Evolutionary conservation across 2,113 vertebrate species (phyloP).

Genomic region (Crocuta crocuta): DNA sequence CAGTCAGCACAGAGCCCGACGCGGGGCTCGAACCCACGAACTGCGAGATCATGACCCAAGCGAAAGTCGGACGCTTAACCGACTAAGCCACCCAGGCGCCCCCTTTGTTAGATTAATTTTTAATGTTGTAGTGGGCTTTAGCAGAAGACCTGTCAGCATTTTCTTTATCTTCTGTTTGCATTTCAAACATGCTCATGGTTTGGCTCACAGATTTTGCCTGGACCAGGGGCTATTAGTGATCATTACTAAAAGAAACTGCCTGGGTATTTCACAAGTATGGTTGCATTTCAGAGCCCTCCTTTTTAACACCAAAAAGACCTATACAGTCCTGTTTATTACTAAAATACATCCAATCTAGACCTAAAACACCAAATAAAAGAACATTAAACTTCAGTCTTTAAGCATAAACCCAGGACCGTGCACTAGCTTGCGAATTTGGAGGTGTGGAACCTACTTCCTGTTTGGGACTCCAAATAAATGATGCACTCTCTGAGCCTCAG

Average conservation of each 20-base stretch:
- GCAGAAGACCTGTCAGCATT: not conserved
- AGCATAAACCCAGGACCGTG: not conserved
- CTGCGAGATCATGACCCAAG: too few species aligned
- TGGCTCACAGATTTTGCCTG: not conserved
- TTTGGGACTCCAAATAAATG: not conserved
- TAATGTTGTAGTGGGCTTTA: not conserved
- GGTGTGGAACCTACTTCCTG: not conserved
- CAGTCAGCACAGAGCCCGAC: too few species aligned
- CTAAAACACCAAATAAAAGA: conserved; percentile 9
- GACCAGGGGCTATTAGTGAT: not conserved
- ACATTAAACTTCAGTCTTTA: not conserved
- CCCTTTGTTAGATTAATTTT: not conserved
- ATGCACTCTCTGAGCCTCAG: not conserved
- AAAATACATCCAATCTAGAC: not conserved
- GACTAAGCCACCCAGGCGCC: too few species aligned
- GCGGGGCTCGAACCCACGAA: too few species aligned
- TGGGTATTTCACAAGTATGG: not conserved
- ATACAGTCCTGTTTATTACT: not conserved
- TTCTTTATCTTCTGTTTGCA: not conserved
- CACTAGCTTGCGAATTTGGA: not conserved
- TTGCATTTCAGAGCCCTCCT: conserved; percentile 19
- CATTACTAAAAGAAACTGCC: not conserved
- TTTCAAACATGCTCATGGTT: conserved; percentile 40
- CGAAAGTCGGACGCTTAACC: too few species aligned
- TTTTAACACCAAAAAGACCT: not conserved